Conservation (phyloP, 2,888 invertebrate species). For the Scaptomyza flava region DNA sequence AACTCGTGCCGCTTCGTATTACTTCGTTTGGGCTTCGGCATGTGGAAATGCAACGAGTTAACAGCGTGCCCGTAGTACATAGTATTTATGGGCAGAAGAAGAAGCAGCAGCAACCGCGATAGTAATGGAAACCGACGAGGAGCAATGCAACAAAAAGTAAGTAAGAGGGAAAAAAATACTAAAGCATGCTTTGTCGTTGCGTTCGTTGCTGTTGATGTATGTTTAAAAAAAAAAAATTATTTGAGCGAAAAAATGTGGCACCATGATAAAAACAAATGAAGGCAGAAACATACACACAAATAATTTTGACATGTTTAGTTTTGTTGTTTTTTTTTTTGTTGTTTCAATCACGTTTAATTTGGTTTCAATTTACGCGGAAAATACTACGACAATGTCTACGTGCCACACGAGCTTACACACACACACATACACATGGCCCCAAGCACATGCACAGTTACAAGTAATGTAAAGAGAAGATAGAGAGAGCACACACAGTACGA, state of each 20-base stretch:
- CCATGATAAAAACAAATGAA: conserved; percentile 40
- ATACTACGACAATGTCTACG: conserved; percentile 72
- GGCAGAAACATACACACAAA: conserved; percentile 23
- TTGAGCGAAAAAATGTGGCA: conserved; percentile 42
- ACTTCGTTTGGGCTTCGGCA: conserved; percentile 52
- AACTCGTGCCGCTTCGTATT: conserved; percentile 61
- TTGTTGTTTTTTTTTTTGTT: conserved; percentile 8
- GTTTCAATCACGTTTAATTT: conserved; percentile 69
- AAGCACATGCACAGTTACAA: conserved; percentile 3
- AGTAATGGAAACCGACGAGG: conserved; percentile 57
- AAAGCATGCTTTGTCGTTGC: conserved; percentile 69
- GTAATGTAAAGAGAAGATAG: conserved; percentile 8
- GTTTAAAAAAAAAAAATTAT: conserved; percentile 46
- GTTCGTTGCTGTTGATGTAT: conserved; percentile 34
- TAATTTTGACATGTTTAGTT: conserved; percentile 34
- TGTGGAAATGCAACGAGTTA: conserved; percentile 64
- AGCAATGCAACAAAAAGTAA: conserved; percentile 41
- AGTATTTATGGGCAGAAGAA: conserved; percentile 66
- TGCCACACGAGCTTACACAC: conserved; percentile 50
- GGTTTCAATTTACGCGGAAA: conserved; percentile 78
- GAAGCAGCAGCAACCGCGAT: conserved; percentile 48
- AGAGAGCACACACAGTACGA: conserved; percentile 24
- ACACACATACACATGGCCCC: conserved; percentile 18
- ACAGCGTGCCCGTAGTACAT: conserved; percentile 67
- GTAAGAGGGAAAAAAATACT: conserved; percentile 50